Percentiles rank a stretch among this genome's conserved stretches.
Conservation (phyloP, 2,888 invertebrate species). For the Mimas tiliae region DNA sequence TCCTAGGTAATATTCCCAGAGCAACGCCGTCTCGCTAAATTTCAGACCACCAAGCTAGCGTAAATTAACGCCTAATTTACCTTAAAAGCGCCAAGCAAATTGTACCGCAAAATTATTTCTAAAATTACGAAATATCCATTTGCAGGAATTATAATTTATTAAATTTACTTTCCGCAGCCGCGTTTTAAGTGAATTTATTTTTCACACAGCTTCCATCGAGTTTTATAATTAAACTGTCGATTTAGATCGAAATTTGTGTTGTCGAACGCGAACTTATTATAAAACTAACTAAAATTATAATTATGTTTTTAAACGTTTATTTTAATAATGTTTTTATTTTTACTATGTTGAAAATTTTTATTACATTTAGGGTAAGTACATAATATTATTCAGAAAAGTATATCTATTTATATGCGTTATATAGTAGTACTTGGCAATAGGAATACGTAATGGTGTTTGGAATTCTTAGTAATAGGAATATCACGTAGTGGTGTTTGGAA, state of each 20-base stretch:
- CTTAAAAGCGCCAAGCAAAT: not conserved
- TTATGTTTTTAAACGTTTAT: not conserved
- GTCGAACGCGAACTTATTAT: not conserved
- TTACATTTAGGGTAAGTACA: too few species aligned
- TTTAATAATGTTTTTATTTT: too few species aligned
- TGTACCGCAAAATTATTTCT: not conserved
- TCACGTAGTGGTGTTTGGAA: too few species aligned
- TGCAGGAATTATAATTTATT: not conserved
- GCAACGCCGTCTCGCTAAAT: not conserved
- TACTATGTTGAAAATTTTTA: not conserved
- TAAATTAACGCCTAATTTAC: not conserved
- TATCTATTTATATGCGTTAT: too few species aligned
- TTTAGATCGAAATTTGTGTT: not conserved
- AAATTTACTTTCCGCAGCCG: not conserved
- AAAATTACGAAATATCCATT: not conserved
- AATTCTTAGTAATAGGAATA: too few species aligned
- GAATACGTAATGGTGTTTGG: too few species aligned
- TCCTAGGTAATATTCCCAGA: not conserved
- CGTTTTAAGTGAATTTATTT: not conserved
- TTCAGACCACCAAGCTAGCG: not conserved
- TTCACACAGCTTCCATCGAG: not conserved
- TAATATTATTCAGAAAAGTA: too few species aligned
- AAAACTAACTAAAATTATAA: not conserved
- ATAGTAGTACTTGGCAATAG: too few species aligned
- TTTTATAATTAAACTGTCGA: constrained; percentile 17